Evolutionary conservation across 2,888 invertebrate species (phyloP).

Genomic region (Pammene fasciana): DNA sequence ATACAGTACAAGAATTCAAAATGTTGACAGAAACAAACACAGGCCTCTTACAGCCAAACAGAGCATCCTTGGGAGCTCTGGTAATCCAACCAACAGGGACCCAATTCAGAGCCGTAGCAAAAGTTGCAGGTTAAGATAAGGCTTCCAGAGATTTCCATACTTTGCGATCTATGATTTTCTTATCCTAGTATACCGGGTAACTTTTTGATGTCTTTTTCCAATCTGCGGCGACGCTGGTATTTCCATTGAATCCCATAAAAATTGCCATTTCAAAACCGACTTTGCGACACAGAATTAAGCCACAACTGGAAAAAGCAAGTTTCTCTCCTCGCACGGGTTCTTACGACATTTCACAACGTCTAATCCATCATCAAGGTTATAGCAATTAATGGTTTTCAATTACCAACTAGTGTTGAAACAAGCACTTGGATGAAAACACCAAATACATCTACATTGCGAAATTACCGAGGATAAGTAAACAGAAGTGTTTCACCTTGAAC

Average conservation of each 20-base stretch:
- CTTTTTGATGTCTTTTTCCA: too few species aligned
- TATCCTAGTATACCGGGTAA: too few species aligned
- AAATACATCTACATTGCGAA: conserved; percentile 9
- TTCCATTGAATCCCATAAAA: neutral
- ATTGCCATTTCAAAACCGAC: conserved; percentile 7
- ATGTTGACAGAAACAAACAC: too few species aligned
- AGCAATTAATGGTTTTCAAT: conserved; percentile 33
- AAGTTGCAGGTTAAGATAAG: too few species aligned
- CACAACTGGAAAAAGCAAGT: conserved; percentile 34
- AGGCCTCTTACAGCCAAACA: too few species aligned
- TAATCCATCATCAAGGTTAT: conserved; percentile 39
- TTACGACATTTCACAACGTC: conserved; percentile 19
- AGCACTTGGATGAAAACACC: neutral
- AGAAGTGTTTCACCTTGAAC: conserved; percentile 12
- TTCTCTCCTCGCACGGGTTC: conserved; percentile 21
- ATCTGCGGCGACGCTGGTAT: too few species aligned
- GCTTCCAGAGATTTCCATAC: too few species aligned
- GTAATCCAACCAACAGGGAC: too few species aligned
- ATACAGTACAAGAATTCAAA: too few species aligned
- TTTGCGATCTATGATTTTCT: too few species aligned
- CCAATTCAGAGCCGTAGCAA: too few species aligned
- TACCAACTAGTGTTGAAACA: conserved; percentile 18
- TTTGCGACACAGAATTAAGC: conserved; percentile 30
- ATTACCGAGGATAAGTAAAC: neutral
- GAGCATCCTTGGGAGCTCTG: too few species aligned